Evolutionary conservation across 2,113 vertebrate species (phyloP), one percentile per base, ranked within the genome.

Genomic region (Glareola pratincola): DNA sequence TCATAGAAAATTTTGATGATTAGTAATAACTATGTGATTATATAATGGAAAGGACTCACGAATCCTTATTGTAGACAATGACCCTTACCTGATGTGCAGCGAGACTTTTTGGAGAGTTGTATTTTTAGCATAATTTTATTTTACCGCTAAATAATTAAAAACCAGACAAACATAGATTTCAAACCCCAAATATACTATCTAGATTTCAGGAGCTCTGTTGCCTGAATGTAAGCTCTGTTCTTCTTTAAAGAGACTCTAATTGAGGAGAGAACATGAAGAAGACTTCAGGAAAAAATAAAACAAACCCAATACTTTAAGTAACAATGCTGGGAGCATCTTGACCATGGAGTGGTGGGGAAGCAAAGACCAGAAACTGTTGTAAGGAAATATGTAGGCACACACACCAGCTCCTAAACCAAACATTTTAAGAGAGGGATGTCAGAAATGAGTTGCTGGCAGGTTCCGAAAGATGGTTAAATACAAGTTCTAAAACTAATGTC

Each of bases 401-500:
- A n/a, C 8, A 66, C 2, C 24, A 64, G 34, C 48, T 82, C 64
- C 56, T 76, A 57, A 64, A 76, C 76, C 22, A 36, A 34, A 53
- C 4, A 30, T 66, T 90, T 89, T 68, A 80, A 59, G 43, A 20
- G 14, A 63, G 2, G 6, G 4, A 71, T 37, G 18, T 27, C 48
- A 75, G 39, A 60, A 56, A 62, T 0, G 1, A 13, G 10, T 74
- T 2, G 1, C 30, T 51, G 36, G 2, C 11, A 21, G 7, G 21
- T 30, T 82, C 74, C 53, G 12, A 81, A 87, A 88, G 32, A 30
- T 7, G 7, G 8, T 32, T n/a, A 83, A 80, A 51, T 29, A 50
- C 0, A 0, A 36, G 5, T 54, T 81, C 6, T 66, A 59, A 68
- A 66, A 34, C 3, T 16, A 54, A 7, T 0, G 5, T 12, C 11